Evolutionary conservation across 1,140 invertebrate genomes (phyloP), one percentile per base, ranked within the genome.

Genomic region (Calliopsis andreniformis): DNA sequence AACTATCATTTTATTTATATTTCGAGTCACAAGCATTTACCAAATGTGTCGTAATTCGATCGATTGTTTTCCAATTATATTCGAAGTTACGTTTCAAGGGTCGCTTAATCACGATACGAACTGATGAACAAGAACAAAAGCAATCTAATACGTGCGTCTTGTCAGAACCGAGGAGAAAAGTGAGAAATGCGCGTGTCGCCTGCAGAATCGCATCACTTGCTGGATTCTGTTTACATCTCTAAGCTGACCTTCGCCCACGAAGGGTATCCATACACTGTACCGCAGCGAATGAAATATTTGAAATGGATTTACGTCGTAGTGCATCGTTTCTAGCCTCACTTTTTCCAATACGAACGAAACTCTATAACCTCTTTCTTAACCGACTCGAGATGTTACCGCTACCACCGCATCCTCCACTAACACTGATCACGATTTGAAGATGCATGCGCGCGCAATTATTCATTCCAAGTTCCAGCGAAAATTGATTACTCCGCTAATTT

Each of bases 221-320:
- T 16, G 30, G 28, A 14, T 30, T 30, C 6, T 66, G 51, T 68
- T 75, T 67, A 68, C 53, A 49, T 67, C 7, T 10, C 25, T n/a
- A 25, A 18, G 61, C 0, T 20, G 51, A 23, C 51, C 51, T 67
- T 43, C 51, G 18, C 1, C 18, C 0, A 23, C 32, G 18, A 62
- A 42, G 20, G 32, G n/a, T 42, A 62, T 23, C n/a, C 39, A 8
- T 28, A 6, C 0, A 5, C 43, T 6, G 3, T 3, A 3, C 18
- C 35, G 51, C 23, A 25, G 14, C 35, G 16, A 56, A 30, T 5
- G 8, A 14, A 42, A 68, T 6, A 3, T 14, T 35, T 20, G 18
- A n/a, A 6, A 53, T 18, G 45, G 16, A 10, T 4, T 2, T 61
- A 18, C 20, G 23, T 16, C 12, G 7, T 35, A 39, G 14, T 8